Evolutionary conservation across 1,140 invertebrate species (phyloP), one percentile per base, ranked within the genome.

Genomic region (Monomorium pharaonis): DNA sequence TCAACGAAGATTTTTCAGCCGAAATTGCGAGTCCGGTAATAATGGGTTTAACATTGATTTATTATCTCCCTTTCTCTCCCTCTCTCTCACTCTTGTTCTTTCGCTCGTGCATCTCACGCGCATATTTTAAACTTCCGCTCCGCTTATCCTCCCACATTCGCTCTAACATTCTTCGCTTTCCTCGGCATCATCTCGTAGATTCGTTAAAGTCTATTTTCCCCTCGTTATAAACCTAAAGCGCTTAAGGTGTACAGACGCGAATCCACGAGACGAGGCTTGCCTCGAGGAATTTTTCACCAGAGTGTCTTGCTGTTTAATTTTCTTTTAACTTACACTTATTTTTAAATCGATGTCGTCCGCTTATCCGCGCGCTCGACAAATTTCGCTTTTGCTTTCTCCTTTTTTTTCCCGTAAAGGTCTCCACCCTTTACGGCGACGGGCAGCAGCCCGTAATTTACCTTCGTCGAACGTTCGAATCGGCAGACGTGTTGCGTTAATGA

Each of bases 301-400:
- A 58, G 85, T 56, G 56, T 62, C 72, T 77, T 75, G 69, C 69
- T 80, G 77, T 88, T 74, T 84, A 88, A 54, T 62, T 84, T 74
- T 62, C 72, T 27, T 85, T 80, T 76, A 76, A 89, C 56, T 85
- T 86, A 81, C 14, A 21, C 83, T 86, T 87, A 78, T 44, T 67
- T 74, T 84, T 86, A 70, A 84, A 77, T 86, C 72, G 83, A 85
- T n/a, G n/a, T 91, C 62, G 84, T 91, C 91, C 85, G 86, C 89
- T 90, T 87, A 89, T 93, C 94, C 93, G 94, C 87, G 90, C 94
- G 93, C 92, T 94, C 94, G 94, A 95, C 93, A 94, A 94, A 91
- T 85, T 87, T 87, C 60, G 3, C 44, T 9, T 37, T 37, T 3
- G 24, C 14, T 9, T 60, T 12, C 16, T 14, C 9, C 3, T 10